Percentiles rank a stretch among this genome's conserved stretches.
These are phyloP conservation scores for Alectura lathami DNA, from an alignment of 2,113 vertebrate genomes.

Conservation along the genomic window DNA sequence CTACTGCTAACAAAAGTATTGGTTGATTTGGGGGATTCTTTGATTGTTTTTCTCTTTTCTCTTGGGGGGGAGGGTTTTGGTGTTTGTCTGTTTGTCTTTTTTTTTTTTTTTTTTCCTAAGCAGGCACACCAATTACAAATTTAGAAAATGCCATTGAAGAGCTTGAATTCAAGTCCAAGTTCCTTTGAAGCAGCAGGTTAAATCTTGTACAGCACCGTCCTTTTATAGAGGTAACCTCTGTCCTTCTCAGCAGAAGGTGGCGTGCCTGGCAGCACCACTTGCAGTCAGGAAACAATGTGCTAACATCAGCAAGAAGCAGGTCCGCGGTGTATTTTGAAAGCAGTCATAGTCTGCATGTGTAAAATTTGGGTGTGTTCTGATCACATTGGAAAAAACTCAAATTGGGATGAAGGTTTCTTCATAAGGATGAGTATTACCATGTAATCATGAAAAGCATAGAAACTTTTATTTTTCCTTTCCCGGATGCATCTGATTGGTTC, in stretches of 20 bases:
- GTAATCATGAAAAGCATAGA: neutral
- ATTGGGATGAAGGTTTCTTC: neutral
- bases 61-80: neutral
- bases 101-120: neutral
- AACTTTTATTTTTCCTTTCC: neutral
- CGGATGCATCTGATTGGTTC: neutral
- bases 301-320: neutral
- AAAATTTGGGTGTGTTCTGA: neutral
- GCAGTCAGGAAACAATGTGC: neutral
- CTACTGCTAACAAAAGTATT: neutral
- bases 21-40: neutral
- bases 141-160: neutral
- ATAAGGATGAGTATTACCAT: neutral
- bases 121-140: neutral
- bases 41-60: neutral
- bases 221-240: neutral
- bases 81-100: neutral
- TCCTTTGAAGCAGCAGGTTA: neutral
- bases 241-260: constrained; percentile 24
- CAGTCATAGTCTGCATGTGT: neutral
- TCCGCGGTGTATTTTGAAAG: neutral
- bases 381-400: neutral
- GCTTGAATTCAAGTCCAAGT: neutral
- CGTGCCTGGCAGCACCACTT: neutral
- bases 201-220: neutral